A percentile compares a stretch with the other conserved stretches of the same genome.
Conservation (phyloP, 2,113 vertebrate species). For the Aegithalos caudatus region DNA sequence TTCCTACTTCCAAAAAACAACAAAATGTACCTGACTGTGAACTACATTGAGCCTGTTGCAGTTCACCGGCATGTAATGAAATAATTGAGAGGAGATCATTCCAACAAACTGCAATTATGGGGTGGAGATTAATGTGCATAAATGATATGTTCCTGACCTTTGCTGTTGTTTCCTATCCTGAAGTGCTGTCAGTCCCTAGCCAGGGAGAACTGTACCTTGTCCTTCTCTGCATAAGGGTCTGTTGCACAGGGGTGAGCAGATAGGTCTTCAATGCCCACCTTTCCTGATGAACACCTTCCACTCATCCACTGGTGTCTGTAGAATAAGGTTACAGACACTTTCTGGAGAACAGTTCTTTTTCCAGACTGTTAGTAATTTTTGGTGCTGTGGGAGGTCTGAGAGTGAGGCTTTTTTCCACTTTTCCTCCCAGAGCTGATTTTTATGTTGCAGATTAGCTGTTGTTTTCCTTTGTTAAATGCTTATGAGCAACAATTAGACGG, state of each 20-base stretch:
- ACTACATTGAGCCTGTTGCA: neutral
- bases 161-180: fast-evolving
- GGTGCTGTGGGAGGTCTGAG: neutral
- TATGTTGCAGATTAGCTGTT: neutral
- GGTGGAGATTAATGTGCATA: fast-evolving
- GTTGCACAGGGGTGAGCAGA: neutral
- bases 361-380: neutral
- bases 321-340: neutral
- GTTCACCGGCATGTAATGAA: neutral
- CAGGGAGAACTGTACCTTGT: neutral
- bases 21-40: neutral
- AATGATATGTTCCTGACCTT: neutral
- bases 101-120: neutral
- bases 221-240: neutral
- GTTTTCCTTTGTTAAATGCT: slow-evolving; percentile 25
- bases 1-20: neutral
- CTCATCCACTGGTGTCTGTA: neutral
- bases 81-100: neutral
- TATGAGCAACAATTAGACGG: neutral
- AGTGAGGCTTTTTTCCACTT: neutral
- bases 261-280: neutral
- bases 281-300: neutral
- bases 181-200: neutral
- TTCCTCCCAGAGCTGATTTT: neutral
- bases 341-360: neutral